Evolutionary conservation across 2,888 invertebrate species (phyloP).

Genomic region (Seira musarum): DNA sequence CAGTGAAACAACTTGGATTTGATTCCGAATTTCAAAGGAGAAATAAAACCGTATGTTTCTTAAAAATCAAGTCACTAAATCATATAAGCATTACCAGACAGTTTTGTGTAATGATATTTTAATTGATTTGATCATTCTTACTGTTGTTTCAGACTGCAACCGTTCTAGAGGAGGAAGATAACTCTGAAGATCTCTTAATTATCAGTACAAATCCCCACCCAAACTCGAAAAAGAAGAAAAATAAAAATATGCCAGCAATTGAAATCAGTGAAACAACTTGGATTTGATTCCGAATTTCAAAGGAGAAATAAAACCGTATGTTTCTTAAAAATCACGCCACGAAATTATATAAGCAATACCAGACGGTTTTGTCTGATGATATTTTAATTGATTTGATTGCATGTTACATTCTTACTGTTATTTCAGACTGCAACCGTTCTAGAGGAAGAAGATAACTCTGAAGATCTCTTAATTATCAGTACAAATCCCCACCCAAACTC

Average conservation of each 20-base stretch:
- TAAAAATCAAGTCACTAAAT: too few relatives aligned
- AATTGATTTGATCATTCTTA: neutral
- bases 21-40: too few relatives aligned
- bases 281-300: too few relatives aligned
- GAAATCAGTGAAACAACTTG: too few relatives aligned
- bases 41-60: slow-evolving; percentile 20
- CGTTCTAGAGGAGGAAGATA: slow-evolving; percentile 16
- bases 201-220: slow-evolving; percentile 39
- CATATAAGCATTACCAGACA: too few relatives aligned
- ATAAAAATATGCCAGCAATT: slow-evolving; percentile 66
- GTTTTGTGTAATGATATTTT: too few relatives aligned
- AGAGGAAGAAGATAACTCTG: slow-evolving; percentile 13
- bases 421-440: slow-evolving; percentile 3
- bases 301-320: slow-evolving; percentile 15
- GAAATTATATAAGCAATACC: too few relatives aligned
- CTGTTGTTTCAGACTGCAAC: slow-evolving; percentile 5
- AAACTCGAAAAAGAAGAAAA: neutral
- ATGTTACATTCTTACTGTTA: neutral
- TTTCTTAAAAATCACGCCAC: too few relatives aligned
- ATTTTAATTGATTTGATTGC: neutral
- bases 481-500: slow-evolving; percentile 20
- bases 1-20: too few relatives aligned
- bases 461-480: slow-evolving; percentile 50
- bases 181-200: slow-evolving; percentile 38
- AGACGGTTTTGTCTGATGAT: too few relatives aligned